Evolutionary conservation across 2,797 vertebrate species (phyloP).

Genomic region (Champsocephalus gunnari): DNA sequence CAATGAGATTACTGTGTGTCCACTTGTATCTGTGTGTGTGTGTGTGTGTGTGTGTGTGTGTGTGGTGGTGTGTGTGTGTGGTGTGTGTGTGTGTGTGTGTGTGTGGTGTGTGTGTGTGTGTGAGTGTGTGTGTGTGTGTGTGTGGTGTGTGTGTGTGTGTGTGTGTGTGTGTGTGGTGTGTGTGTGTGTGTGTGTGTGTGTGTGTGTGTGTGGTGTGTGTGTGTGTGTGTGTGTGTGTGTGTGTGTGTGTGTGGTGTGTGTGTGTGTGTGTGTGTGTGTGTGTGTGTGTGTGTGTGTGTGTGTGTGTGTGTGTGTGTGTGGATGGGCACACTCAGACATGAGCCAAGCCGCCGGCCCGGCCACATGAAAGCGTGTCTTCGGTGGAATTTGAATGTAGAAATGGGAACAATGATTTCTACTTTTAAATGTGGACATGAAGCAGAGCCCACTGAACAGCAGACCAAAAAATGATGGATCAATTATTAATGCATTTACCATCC

Average conservation of each 20-base stretch:
- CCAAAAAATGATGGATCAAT: constrained; percentile 82
- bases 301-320: constrained; percentile 7
- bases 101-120: background rate
- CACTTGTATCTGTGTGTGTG: background rate
- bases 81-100: constrained; percentile 20
- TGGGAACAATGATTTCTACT: constrained; percentile 86
- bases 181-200: background rate
- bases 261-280: constrained; percentile 20
- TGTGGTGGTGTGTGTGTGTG: constrained; percentile 14
- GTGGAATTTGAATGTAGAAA: constrained; percentile 85
- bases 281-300: background rate
- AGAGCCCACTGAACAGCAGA: constrained; percentile 73
- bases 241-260: constrained; percentile 9
- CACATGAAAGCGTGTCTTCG: constrained; percentile 83
- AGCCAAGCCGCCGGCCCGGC: constrained; percentile 82
- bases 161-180: constrained; percentile 17
- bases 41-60: constrained; percentile 24
- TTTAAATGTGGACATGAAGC: constrained; percentile 81
- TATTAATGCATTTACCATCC: constrained; percentile 83
- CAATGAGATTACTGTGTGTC: constrained; percentile 53
- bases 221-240: constrained; percentile 21
- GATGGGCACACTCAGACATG: constrained; percentile 80
- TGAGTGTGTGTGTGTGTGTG: constrained; percentile 1
- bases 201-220: background rate
- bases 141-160: constrained; percentile 29